Evolutionary conservation across 1,140 invertebrate genomes (phyloP).

Genomic region (Oryctes rhinoceros): DNA sequence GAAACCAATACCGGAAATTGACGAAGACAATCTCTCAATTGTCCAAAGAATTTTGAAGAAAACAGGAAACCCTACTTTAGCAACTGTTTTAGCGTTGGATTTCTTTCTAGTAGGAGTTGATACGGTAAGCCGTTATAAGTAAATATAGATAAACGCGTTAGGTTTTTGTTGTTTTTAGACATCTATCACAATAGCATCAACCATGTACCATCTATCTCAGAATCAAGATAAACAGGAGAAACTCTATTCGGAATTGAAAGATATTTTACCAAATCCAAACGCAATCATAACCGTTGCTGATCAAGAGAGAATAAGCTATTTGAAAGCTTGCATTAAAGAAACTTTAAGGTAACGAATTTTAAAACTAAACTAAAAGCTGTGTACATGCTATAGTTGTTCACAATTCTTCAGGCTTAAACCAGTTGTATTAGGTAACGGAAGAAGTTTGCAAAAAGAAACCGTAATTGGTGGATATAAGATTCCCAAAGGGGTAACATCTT

Average conservation of each 20-base stretch:
- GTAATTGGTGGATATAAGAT: conserved; percentile 83
- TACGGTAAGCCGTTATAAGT: conserved; percentile 69
- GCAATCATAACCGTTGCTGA: conserved; percentile 69
- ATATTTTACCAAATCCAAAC: conserved; percentile 66
- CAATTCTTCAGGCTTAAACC: conserved; percentile 77
- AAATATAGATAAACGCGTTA: conserved; percentile 37
- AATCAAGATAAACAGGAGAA: conserved; percentile 78
- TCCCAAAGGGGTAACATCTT: conserved; percentile 80
- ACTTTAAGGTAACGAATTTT: conserved; percentile 73
- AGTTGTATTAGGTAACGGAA: conserved; percentile 86
- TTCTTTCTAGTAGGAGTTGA: conserved; percentile 88
- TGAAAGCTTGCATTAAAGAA: conserved; percentile 91
- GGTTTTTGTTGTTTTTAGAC: conserved; percentile 66
- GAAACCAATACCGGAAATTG: conserved; percentile 59
- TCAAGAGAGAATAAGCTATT: conserved; percentile 77
- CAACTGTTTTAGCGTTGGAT: conserved; percentile 81
- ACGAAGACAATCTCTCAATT: conserved; percentile 66
- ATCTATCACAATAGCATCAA: conserved; percentile 78
- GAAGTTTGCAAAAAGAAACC: conserved; percentile 80
- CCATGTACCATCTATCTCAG: conserved; percentile 81
- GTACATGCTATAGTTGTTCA: too few species aligned
- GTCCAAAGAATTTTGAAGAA: conserved; percentile 70
- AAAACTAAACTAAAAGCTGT: not conserved
- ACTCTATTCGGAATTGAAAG: conserved; percentile 74
- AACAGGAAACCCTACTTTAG: conserved; percentile 73